A percentile compares a stretch with the other conserved stretches of the same genome.
Evolutionary conservation across 2,113 vertebrate species (phyloP).

Genomic region (Perca fluviatilis): DNA sequence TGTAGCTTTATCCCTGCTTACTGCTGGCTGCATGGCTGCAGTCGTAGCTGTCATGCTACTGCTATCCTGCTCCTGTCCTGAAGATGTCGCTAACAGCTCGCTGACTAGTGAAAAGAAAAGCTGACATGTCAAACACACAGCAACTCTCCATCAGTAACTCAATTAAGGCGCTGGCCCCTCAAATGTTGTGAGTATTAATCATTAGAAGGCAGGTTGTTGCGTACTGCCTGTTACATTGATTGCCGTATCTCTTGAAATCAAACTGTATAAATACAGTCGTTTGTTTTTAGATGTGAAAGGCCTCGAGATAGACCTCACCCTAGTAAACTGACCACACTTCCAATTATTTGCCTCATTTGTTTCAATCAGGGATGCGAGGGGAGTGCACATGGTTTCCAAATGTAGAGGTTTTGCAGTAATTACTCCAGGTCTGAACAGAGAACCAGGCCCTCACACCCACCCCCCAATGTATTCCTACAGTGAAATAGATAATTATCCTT

Average conservation of each 20-base stretch:
- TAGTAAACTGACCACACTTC: slow-evolving; percentile 49
- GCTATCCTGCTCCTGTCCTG: not conserved
- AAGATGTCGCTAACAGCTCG: slow-evolving; percentile 52
- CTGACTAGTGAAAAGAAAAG: not conserved
- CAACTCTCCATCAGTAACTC: not conserved
- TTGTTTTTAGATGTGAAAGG: slow-evolving; percentile 57
- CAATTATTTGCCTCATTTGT: slow-evolving; percentile 77
- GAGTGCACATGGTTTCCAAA: slow-evolving; percentile 65
- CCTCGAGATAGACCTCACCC: slow-evolving; percentile 34
- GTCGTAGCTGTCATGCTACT: not conserved
- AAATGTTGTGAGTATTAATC: slow-evolving; percentile 24
- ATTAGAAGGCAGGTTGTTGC: slow-evolving; percentile 3
- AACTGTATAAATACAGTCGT: slow-evolving; percentile 55
- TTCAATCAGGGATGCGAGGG: slow-evolving; percentile 63
- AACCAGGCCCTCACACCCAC: slow-evolving; percentile 6
- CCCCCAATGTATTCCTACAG: not conserved
- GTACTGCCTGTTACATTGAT: slow-evolving; percentile 44
- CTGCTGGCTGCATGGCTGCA: slow-evolving; percentile 11
- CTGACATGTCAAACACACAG: not conserved
- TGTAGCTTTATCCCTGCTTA: not conserved
- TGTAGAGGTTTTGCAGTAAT: slow-evolving; percentile 42
- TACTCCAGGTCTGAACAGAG: slow-evolving; percentile 32
- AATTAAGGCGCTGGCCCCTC: not conserved
- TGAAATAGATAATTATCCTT: slow-evolving; percentile 13
- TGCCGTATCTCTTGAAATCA: slow-evolving; percentile 56